Evolutionary conservation across 2,797 vertebrate species (phyloP).

Genomic region (Clarias pachynema): DNA sequence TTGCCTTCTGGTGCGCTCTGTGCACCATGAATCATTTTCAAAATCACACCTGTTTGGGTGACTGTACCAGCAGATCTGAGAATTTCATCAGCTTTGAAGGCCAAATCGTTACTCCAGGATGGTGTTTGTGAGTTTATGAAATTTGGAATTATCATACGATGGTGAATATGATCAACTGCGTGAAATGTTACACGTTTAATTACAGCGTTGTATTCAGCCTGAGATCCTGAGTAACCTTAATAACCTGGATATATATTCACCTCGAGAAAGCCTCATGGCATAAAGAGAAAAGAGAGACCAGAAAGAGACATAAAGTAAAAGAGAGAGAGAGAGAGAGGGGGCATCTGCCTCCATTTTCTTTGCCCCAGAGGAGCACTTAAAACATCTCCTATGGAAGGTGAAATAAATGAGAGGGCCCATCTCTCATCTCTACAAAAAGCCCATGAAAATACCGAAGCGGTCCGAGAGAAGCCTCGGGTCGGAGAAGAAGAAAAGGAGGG

Average conservation of each 20-base stretch:
- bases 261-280: constrained; percentile 18
- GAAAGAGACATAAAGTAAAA: background rate
- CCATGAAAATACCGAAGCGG: constrained; percentile 48
- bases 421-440: constrained; percentile 59
- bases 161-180: background rate
- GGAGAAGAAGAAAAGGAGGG: constrained; percentile 17
- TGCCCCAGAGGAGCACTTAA: constrained; percentile 60
- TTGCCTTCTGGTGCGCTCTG: constrained; percentile 29
- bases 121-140: background rate
- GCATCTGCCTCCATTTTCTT: constrained; percentile 40
- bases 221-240: constrained; percentile 39
- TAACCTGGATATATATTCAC: constrained; percentile 25
- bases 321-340: constrained; percentile 15
- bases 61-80: constrained; percentile 16
- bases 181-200: constrained; percentile 3
- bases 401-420: constrained; percentile 59
- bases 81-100: background rate
- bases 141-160: background rate
- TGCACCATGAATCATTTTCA: constrained; percentile 41
- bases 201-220: constrained; percentile 39
- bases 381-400: constrained; percentile 59
- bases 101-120: background rate
- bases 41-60: constrained; percentile 36
- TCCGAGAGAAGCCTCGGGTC: constrained; percentile 43
- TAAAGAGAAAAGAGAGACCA: constrained; percentile 17